Percentiles rank a stretch among this genome's conserved stretches.
Evolutionary conservation across 1,140 invertebrate genomes (phyloP).

Genomic region (Phocides pigmalion): DNA sequence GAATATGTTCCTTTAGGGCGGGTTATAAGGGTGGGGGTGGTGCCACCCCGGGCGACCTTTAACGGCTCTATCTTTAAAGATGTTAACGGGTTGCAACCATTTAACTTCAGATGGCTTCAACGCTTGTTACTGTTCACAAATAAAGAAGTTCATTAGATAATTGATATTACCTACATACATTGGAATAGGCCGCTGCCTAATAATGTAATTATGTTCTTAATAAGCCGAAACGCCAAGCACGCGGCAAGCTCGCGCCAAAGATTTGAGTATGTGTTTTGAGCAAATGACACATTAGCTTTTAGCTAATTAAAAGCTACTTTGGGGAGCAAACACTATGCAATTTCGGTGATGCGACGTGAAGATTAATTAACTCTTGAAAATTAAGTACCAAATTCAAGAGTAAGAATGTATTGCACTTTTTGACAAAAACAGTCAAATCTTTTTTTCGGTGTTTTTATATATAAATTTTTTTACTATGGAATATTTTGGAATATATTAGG

Average conservation of each 20-base stretch:
- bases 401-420: not conserved
- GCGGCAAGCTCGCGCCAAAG: slow-evolving; percentile 18
- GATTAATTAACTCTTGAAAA: slow-evolving; percentile 25
- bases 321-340: slow-evolving; percentile 23
- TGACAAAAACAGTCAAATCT: no score
- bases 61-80: no score
- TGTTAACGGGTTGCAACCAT: no score
- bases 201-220: slow-evolving; percentile 29
- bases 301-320: slow-evolving; percentile 29
- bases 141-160: not conserved
- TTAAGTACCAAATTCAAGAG: not conserved
- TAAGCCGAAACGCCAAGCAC: slow-evolving; percentile 20
- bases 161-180: not conserved
- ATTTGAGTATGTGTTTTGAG: slow-evolving; percentile 28
- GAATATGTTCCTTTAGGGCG: no score
- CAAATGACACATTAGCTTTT: slow-evolving; percentile 25
- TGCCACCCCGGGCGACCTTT: no score
- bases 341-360: slow-evolving; percentile 9
- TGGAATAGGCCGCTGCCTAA: slow-evolving; percentile 2
- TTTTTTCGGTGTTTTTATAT: no score
- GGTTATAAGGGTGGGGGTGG: no score
- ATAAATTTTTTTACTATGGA: no score
- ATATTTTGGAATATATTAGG: no score
- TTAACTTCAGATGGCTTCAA: no score
- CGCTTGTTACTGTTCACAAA: not conserved